These are phyloP conservation scores for Frieseomelitta varia DNA, from an alignment of 1,140 invertebrate species.

Conservation along the genomic window DNA sequence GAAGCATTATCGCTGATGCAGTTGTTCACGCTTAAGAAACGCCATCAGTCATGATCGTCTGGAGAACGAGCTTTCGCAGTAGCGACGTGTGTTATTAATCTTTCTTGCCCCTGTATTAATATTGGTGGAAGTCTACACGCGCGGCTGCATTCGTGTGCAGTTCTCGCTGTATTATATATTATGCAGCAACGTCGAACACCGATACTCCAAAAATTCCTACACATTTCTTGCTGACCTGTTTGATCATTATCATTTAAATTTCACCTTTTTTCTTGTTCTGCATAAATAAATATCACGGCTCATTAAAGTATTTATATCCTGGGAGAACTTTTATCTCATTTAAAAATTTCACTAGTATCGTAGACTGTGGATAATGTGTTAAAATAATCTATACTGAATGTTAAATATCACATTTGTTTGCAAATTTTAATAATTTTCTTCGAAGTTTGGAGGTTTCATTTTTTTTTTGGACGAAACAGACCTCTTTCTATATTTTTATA, in stretches of 20 bases:
- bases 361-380: no score
- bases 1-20: conserved; percentile 6
- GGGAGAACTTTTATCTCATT: no score
- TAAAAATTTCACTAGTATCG: no score
- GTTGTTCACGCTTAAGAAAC: conserved; percentile 18
- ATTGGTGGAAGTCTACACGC: no score
- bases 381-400: no score
- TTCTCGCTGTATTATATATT: not conserved
- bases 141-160: not conserved
- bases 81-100: conserved; percentile 25
- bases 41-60: conserved; percentile 9
- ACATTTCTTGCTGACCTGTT: not conserved
- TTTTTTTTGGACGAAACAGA: no score
- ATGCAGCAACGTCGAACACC: not conserved
- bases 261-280: not conserved
- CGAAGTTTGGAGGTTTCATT: no score
- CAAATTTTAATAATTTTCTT: no score
- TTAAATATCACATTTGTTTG: no score
- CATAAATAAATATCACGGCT: not conserved
- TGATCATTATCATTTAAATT: not conserved
- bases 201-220: not conserved
- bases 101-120: not conserved
- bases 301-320: no score
- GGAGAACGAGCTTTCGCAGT: not conserved
- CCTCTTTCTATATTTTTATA: no score